Percentiles rank a stretch among this genome's conserved stretches.
Evolutionary conservation across 2,888 invertebrate species (phyloP).

Genomic region (Napeogenes inachia): DNA sequence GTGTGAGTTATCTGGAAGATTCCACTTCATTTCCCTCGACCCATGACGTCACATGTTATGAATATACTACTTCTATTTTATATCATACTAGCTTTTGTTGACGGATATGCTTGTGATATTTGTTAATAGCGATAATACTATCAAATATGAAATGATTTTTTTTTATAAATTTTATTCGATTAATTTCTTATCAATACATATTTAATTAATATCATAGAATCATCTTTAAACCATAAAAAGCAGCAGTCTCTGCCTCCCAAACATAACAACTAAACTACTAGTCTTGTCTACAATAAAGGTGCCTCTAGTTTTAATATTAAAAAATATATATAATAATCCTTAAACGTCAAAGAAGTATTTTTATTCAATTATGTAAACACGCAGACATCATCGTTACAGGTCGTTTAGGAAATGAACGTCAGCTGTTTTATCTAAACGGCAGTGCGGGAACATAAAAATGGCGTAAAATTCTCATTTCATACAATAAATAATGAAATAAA

Average conservation of each 20-base stretch:
- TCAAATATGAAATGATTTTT: no score
- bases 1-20: conserved; percentile 76
- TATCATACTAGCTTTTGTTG: conserved; percentile 16
- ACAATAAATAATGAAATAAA: conserved; percentile 65
- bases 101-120: background rate
- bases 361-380: conserved; percentile 32
- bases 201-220: no score
- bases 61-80: conserved; percentile 33
- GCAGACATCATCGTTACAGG: conserved; percentile 37
- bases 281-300: no score
- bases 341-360: conserved; percentile 4
- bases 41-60: conserved; percentile 66
- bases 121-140: no score
- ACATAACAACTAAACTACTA: no score
- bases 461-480: conserved; percentile 58
- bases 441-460: conserved; percentile 60
- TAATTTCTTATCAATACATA: no score
- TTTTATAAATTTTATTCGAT: no score
- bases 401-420: conserved; percentile 62
- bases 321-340: background rate
- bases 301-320: no score
- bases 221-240: no score
- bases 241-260: no score
- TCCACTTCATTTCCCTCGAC: conserved; percentile 76
- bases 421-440: conserved; percentile 68